Conservation (phyloP, 1,140 invertebrate genomes). For the Conus betulinus region DNA sequence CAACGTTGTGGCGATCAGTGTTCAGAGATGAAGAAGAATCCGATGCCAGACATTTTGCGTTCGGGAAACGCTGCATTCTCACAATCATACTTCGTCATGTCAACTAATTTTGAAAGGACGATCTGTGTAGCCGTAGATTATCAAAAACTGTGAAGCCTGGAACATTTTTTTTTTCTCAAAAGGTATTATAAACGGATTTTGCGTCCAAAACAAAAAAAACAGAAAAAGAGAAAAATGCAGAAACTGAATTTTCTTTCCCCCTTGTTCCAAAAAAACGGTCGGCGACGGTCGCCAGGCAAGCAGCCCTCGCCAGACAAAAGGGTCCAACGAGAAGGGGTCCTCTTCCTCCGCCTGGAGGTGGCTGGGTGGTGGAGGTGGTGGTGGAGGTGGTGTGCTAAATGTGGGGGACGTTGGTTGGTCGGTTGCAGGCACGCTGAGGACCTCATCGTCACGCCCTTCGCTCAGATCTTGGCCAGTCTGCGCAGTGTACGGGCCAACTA, state of each 20-base stretch:
- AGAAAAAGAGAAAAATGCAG: background rate
- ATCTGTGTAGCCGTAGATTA: no score
- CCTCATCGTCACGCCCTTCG: slow-evolving; percentile 99
- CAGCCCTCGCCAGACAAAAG: background rate
- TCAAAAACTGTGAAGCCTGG: no score
- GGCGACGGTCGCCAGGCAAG: background rate
- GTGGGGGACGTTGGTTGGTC: background rate
- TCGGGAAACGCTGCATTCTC: no score
- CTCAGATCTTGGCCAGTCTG: slow-evolving; percentile 98
- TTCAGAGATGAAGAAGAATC: no score
- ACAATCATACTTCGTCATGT: no score
- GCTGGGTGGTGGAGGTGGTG: background rate
- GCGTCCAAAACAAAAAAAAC: background rate
- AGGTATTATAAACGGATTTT: no score
- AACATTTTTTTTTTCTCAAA: no score
- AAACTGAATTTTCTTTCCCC: background rate
- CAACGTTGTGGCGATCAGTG: no score
- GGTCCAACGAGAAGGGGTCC: background rate
- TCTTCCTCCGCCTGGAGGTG: background rate
- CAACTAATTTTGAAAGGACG: no score
- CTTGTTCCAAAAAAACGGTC: background rate
- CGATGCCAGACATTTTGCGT: no score
- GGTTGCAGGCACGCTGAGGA: slow-evolving; percentile 95
- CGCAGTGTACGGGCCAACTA: slow-evolving; percentile 98
- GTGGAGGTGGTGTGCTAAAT: background rate